Evolutionary conservation across 2,113 vertebrate genomes (phyloP), one percentile per base, ranked within the genome.

Genomic region (Tichodroma muraria): DNA sequence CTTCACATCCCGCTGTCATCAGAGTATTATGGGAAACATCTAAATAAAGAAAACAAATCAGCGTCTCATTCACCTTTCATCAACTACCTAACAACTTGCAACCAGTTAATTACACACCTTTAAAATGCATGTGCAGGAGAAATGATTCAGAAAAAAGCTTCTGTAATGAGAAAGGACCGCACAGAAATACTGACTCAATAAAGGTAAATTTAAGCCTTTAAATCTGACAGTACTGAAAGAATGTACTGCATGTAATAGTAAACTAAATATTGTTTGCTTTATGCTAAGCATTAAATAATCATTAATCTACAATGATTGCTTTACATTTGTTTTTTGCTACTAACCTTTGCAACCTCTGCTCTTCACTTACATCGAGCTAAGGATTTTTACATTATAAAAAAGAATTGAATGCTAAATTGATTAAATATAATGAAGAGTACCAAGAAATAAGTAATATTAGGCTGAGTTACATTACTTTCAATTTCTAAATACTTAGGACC

Each of bases 41-140:
- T 95, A 97, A 97, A 97, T 97, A 98, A 96, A 98, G 95, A 96
- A 98, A 97, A 97, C 94, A 97, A 98, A 97, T 97, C 97, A 96
- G 79, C 27, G 49, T 80, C 80, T 86, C 3, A 33, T 96, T 97
- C 96, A 97, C 92, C 97, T 97, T 96, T 97, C 97, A 97, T 98
- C 97, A 97, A 83, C 90, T 97, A 82, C 94, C 93, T 98, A 98
- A 98, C 95, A 96, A 92, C 95, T 93, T 97, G 96, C 92, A 97
- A 92, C 60, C 90, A 94, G 89, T 94, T 98, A 98, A 98, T 97
- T 94, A 95, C 80, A 96, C 54, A 94, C 95, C 93, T 97, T 96
- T 96, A 96, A 98, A 97, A 96, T 56, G 82, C 89, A 91, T 50
- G 49, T 72, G 75, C n/a, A 92, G 83, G 88, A 96, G 80, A 96